Conservation (phyloP, 2,888 invertebrate species). For the Diogma glabrata region DNA sequence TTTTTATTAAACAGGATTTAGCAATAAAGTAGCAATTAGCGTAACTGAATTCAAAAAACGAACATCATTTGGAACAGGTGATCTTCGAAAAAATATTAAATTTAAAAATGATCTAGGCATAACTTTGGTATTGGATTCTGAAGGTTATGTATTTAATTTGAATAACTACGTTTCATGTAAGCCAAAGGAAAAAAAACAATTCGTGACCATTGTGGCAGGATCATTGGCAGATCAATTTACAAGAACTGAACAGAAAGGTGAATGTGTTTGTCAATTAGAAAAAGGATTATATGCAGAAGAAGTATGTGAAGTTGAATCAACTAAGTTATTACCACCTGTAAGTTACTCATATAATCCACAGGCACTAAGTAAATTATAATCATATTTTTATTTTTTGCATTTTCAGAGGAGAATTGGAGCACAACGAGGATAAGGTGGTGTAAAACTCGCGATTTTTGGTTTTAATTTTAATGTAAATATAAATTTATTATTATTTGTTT, state of each 20-base stretch:
- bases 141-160: slow-evolving; percentile 33
- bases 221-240: slow-evolving; percentile 33
- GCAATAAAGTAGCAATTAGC: slow-evolving; percentile 47
- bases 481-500: too few species aligned
- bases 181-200: slow-evolving; percentile 26
- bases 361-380: too few species aligned
- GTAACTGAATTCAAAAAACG: slow-evolving; percentile 55
- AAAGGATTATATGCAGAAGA: slow-evolving; percentile 31
- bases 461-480: too few species aligned
- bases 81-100: slow-evolving; percentile 43
- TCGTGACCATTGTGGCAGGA: slow-evolving; percentile 26
- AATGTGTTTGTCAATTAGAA: slow-evolving; percentile 27
- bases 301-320: slow-evolving; percentile 25
- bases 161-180: slow-evolving; percentile 28
- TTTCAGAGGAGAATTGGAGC: too few species aligned
- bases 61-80: slow-evolving; percentile 40
- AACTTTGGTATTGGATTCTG: slow-evolving; percentile 44
- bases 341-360: too few species aligned
- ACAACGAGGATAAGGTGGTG: too few species aligned
- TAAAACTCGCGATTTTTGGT: too few species aligned
- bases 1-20: slow-evolving; percentile 39
- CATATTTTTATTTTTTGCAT: too few species aligned
- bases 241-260: slow-evolving; percentile 31
- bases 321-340: slow-evolving; percentile 14
- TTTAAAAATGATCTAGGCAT: slow-evolving; percentile 51